Conservation (phyloP, 2,797 vertebrate species). For the Aplochiton taeniatus region DNA sequence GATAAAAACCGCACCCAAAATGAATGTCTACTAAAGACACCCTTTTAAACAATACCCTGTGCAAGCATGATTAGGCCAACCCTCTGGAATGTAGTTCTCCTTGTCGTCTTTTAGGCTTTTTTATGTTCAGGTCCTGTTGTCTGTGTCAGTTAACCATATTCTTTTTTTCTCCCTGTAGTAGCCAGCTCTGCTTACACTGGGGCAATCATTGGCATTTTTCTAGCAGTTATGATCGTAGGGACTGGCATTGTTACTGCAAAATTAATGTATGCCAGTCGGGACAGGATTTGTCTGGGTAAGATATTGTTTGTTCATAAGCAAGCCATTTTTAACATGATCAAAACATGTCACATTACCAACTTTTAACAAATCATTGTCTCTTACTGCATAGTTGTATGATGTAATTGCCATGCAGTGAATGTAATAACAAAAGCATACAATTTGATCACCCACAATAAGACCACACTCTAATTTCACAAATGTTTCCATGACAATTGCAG, state of each 20-base stretch:
- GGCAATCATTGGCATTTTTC: constrained; percentile 69
- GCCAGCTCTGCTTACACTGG: constrained; percentile 64
- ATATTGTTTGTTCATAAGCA: background rate
- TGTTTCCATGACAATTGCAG: constrained; percentile 52
- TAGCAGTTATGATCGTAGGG: constrained; percentile 67
- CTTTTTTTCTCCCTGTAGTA: constrained; percentile 44
- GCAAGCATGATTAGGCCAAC: constrained; percentile 27
- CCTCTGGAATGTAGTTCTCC: constrained; percentile 59
- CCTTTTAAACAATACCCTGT: constrained; percentile 6
- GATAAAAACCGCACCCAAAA: no score
- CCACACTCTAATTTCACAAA: background rate
- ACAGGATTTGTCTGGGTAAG: constrained; percentile 75
- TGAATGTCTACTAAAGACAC: background rate
- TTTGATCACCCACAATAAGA: background rate
- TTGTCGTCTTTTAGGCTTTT: constrained; percentile 36
- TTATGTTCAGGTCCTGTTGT: background rate
- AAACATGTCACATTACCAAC: no score
- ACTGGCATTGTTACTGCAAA: constrained; percentile 55
- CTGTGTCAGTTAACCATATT: background rate
- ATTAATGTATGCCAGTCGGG: constrained; percentile 60
- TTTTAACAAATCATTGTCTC: background rate
- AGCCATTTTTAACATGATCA: background rate
- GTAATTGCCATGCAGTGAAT: no score
- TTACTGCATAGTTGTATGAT: background rate
- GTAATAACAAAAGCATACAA: no score